Evolutionary conservation across 2,797 vertebrate genomes (phyloP), one percentile per base, ranked within the genome.

Genomic region (Australoheros facetus): DNA sequence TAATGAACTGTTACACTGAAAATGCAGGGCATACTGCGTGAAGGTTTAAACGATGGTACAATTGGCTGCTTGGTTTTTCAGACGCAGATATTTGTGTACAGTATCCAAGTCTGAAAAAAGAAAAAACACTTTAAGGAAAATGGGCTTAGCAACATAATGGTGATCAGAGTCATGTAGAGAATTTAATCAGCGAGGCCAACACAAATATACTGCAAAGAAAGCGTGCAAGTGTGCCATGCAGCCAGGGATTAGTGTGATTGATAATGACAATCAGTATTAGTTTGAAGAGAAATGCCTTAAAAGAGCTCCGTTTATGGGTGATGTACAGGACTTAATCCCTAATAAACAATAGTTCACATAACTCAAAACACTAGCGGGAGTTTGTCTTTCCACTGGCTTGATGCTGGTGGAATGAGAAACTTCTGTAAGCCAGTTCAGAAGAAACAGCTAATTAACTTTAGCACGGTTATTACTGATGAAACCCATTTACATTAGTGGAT

Each of bases 201-300:
- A 79, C 34, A 79, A 11, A 48, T 55, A 72, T 71, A 57, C 39
- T 75, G 57, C 60, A 84, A 74, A 58, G 60, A 79, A 88, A 93
- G 87, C 92, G 85, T 95, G 94, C 94, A 92, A 83, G 83, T 83
- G 91, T 80, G 87, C 89, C 92, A 93, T 95, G 94, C 94, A 93
- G 78, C 75, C 74, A 39, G 56, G 85, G 73, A 80, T 90, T 90
- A 91, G 88, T 91, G 88, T 37, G 1, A 58, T 56, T 69, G 56
- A 85, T 53, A 30, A 80, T 66, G 71, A 76, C 55, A 54, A 81
- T 72, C 69, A 80, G 64, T 64, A 85, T 93, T 91, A 91, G 89
- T 90, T 70, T 32, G 75, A 28, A 57, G 21, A 85, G 16, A 79
- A 75, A 75, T 69, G 19, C 69, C 60, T 76, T 16, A 69, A 71